These are phyloP conservation scores for Rhipidura dahli DNA, from an alignment of 2,113 vertebrate species.

Conservation along the genomic window DNA sequence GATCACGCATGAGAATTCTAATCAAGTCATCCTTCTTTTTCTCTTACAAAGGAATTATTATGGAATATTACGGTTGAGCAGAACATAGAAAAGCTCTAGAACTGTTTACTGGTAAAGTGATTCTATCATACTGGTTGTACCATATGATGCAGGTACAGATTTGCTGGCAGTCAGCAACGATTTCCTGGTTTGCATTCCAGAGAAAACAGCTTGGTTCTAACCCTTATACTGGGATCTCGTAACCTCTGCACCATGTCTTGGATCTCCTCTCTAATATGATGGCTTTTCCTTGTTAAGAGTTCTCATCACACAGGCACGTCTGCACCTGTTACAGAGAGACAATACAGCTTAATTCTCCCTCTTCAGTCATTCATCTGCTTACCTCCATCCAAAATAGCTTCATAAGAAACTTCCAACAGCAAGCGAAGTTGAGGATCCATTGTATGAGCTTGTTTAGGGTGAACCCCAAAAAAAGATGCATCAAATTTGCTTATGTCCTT, in stretches of 20 bases:
- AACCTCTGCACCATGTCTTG: neutral
- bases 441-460: constrained; percentile 94
- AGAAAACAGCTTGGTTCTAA: neutral
- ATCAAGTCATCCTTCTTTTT: neutral
- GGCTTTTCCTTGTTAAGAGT: neutral
- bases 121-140: neutral
- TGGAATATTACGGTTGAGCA: neutral
- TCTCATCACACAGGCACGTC: neutral
- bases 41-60: neutral
- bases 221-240: neutral
- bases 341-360: neutral
- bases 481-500: constrained; percentile 94
- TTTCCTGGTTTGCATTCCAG: neutral
- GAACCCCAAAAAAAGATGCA: constrained; percentile 88
- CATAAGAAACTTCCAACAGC: constrained; percentile 89
- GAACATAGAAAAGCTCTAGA: neutral
- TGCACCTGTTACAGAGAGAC: neutral
- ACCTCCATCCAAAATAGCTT: constrained; percentile 95
- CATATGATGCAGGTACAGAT: neutral
- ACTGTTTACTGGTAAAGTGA: neutral
- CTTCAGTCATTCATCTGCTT: neutral
- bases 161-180: neutral
- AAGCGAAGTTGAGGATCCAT: constrained; percentile 97
- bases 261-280: neutral
- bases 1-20: neutral